Conservation (phyloP, 2,888 invertebrate genomes). For the Temnothorax rugatulus region DNA sequence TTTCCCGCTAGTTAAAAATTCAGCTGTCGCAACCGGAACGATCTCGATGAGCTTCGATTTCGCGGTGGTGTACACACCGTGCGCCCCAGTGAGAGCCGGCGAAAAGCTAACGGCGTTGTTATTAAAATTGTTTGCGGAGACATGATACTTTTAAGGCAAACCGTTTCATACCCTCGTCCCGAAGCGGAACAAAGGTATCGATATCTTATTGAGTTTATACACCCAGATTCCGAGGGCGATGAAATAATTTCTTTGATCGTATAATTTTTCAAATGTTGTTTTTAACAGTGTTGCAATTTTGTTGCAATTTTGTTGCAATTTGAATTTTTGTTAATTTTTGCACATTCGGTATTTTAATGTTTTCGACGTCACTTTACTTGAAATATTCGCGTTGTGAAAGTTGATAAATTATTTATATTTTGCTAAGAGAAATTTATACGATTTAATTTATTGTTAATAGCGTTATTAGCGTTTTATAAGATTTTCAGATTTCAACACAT, state of each 20-base stretch:
- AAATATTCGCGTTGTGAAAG: neutral
- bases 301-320: neutral
- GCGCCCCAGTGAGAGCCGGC: neutral
- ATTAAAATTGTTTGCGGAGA: conserved; percentile 25
- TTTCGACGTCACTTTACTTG: neutral
- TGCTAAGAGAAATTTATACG: neutral
- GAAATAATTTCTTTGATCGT: neutral
- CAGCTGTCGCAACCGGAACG: neutral
- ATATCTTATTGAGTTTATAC: neutral
- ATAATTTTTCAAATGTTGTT: neutral
- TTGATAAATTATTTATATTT: neutral
- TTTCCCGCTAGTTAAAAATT: conserved; percentile 41
- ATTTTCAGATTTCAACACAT: neutral
- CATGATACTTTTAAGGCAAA: neutral
- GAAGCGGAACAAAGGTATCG: neutral
- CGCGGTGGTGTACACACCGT: too few relatives aligned
- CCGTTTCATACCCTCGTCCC: neutral
- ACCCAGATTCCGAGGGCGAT: neutral
- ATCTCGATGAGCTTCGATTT: conserved; percentile 27
- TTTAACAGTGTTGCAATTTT: neutral
- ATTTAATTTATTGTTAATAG: neutral
- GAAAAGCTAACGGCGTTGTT: neutral
- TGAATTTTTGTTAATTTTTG: neutral
- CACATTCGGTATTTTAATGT: neutral
- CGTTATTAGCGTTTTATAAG: neutral